Evolutionary conservation across 1,140 invertebrate species (phyloP), one percentile per base, ranked within the genome.

Genomic region (Brachionus angularis): DNA sequence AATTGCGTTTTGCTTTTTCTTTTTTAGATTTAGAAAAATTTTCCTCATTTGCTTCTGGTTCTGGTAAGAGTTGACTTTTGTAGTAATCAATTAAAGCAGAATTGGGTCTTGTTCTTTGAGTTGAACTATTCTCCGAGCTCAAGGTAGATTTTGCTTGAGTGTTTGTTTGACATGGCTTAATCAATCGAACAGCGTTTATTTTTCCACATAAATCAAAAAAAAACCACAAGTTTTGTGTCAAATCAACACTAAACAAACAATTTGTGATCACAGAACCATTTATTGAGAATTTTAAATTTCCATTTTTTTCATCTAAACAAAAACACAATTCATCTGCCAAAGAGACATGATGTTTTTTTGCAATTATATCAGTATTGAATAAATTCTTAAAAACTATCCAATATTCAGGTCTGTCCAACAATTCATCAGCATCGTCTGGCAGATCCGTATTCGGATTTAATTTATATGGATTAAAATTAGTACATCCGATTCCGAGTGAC

Each of bases 331-430:
- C 87, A 70, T 86, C 82, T 0, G 89, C 89, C 10, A 96, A 84
- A 72, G 86, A 89, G 76, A 96, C 91, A n/a, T 88, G 87, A 4
- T 97, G 86, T 79, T 95, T 91, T 79, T 96, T 93, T 0, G 91
- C 91, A 25, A 88, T 85, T 72, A 89, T 85, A 0, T 92, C 86
- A 36, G 85, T 87, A 29, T 88, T 87, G 0, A 90, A 91, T 1
- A 96, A 90, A 78, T 96, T 91, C 75, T 94, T 90, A 74, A 89
- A 89, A 0, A 97, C 90, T 1, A 96, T 91, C 93, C 93, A 97
- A 79, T 97, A 97, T 76, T 98, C 93, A 0, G 89, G 89, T n/a
- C 94, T 84, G 79, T 98, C 94, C 2, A 97, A 79, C 0, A 98
- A 82, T 25, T 89, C 85, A 76, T 97, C 92, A 0, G 91, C 89